Base-by-base conservation (phyloP, 2,888 invertebrate genomes). In the Macrosiphum euphorbiae region DNA sequence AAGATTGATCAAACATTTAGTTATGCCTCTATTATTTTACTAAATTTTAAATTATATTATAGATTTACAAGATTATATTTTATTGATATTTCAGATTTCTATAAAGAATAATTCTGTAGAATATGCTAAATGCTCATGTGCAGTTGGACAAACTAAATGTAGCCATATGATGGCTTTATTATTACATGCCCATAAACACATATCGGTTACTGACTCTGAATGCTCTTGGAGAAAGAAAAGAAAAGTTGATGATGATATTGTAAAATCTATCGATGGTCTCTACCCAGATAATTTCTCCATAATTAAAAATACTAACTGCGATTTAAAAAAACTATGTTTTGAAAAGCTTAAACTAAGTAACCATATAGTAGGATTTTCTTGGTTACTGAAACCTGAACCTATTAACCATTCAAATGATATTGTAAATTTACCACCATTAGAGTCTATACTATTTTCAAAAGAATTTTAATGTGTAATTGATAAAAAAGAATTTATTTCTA, bases 31-130 rank as follows among this genome's bases (percentile, higher is more conserved):
- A 47, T 26, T 47, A 86, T 47, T 86, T 87, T 87, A n/a, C 50
- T n/a, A 50, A 87, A 52, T 52, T n/a, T 52, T 87, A 52, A 35
- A 41, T 84, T 84, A 41, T 84, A 24, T 41, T 20, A 41, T 24
- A 35, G 4, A 84, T 41, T 41, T 47, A 86, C 13, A 86, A 50
- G 86, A 87, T 87, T 52, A 52, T 52, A 4, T 50, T 87, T 20
- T 87, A 35, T n/a, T 87, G 52, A 87, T 87, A 87, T 87, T 52
- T 87, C 87, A 87, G 87, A 87, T 87, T 87, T n/a, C 20, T 87
- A 87, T 52, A 88, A 55, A 88, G 35, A 88, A 88, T 88, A 55
- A 55, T 55, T 88, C 55, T 88, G n/a, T 88, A 35, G 88, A 88
- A 52, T 52, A 47, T 88, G 20, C 20, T 52, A 52, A 89, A 44